These are phyloP conservation scores for Meandrusa payeni DNA, from an alignment of 2,888 invertebrate species.

Conservation along the genomic window DNA sequence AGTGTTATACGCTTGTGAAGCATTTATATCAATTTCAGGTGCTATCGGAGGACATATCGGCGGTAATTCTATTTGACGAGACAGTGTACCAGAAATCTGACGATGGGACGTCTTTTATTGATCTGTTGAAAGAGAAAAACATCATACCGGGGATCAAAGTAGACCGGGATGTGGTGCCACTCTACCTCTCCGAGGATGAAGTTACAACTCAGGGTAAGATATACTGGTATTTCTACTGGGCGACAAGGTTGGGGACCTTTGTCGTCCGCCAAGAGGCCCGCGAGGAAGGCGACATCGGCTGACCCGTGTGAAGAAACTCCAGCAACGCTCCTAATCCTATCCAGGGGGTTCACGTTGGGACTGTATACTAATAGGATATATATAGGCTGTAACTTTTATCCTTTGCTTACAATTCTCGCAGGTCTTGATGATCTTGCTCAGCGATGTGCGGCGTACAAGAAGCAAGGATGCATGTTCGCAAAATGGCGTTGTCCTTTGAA, in stretches of 20 bases:
- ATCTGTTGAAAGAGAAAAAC: slow-evolving; percentile 89
- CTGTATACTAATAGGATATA: too few species aligned
- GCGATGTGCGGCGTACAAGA: slow-evolving; percentile 97
- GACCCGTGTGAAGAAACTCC: too few species aligned
- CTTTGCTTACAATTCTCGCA: too few species aligned
- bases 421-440: slow-evolving; percentile 95
- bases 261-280: too few species aligned
- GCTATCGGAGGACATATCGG: slow-evolving; percentile 90
- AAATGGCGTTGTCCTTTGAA: slow-evolving; percentile 99
- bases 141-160: slow-evolving; percentile 98
- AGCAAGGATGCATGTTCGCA: slow-evolving; percentile 97
- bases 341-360: too few species aligned
- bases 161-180: slow-evolving; percentile 93
- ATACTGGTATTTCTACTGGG: too few species aligned
- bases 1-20: too few species aligned
- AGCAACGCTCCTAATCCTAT: too few species aligned
- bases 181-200: slow-evolving; percentile 95
- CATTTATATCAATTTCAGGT: too few species aligned
- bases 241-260: too few species aligned
- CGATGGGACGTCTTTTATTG: slow-evolving; percentile 90
- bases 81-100: slow-evolving; percentile 97
- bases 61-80: slow-evolving; percentile 98
- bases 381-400: too few species aligned
- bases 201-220: slow-evolving; percentile 95
- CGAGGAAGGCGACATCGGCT: too few species aligned